These are phyloP conservation scores for Haliclystus octoradiatus DNA, from an alignment of 30 jellyfish, hydroid and myxozoan species.

Conservation along the genomic window DNA sequence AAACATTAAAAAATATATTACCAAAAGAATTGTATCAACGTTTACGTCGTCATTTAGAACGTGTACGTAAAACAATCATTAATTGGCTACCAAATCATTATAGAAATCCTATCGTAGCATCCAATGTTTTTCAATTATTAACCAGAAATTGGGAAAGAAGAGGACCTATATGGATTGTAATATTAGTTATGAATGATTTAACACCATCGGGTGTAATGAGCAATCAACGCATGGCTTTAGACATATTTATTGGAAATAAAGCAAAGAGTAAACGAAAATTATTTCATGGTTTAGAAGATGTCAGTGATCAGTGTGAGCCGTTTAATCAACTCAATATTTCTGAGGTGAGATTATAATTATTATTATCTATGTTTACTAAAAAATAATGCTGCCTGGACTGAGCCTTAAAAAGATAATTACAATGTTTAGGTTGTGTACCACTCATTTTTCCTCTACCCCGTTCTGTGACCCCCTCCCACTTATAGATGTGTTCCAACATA, in stretches of 20 bases:
- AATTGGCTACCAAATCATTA: slow-evolving; percentile 44
- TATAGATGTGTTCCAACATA: no score
- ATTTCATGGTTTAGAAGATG: slow-evolving; percentile 56
- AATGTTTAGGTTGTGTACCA: no score
- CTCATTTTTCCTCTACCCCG: no score
- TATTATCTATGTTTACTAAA: no score
- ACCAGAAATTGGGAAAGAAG: slow-evolving; percentile 60
- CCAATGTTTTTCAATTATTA: slow-evolving; percentile 17
- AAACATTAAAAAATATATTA: slow-evolving; percentile 34
- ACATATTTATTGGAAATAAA: slow-evolving; percentile 28
- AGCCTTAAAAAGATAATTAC: no score
- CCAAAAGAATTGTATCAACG: slow-evolving; percentile 37
- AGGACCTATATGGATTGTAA: slow-evolving; percentile 67
- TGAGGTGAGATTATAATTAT: slow-evolving; percentile 31
- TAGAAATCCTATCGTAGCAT: slow-evolving; percentile 38
- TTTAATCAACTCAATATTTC: slow-evolving; percentile 41
- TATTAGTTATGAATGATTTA: slow-evolving; percentile 45
- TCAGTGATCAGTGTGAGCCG: slow-evolving; percentile 64
- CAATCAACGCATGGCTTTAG: slow-evolving; percentile 32
- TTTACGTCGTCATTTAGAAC: slow-evolving; percentile 36
- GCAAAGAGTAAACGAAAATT: slow-evolving; percentile 26
- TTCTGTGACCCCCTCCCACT: no score
- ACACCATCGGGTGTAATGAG: slow-evolving; percentile 52
- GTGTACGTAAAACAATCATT: slow-evolving; percentile 36
- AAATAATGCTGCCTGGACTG: no score